Evolutionary conservation across 2,113 vertebrate genomes (phyloP).

Genomic region (Campylorhamphus procurvoides): DNA sequence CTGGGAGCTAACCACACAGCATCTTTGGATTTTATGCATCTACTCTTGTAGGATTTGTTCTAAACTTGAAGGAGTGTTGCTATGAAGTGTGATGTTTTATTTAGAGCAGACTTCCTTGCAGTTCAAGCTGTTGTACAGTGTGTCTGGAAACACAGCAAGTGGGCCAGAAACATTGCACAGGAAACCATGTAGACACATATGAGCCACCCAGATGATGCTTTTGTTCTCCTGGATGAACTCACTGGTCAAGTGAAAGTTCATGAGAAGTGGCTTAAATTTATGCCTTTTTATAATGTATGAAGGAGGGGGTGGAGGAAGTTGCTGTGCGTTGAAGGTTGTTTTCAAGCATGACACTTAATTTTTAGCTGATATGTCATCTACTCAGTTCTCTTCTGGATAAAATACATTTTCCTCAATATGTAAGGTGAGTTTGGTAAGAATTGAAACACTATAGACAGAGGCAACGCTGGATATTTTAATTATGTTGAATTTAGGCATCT

Average conservation of each 20-base stretch:
- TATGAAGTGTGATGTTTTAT: conserved; percentile 1
- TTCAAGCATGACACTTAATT: not conserved
- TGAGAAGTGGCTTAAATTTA: not conserved
- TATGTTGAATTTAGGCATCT: not conserved
- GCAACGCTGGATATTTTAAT: not conserved
- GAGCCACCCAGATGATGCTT: not conserved
- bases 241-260: not conserved
- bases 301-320: rapidly evolving
- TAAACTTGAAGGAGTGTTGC: not conserved
- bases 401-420: not conserved
- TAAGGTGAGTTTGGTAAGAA: not conserved
- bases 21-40: not conserved
- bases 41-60: not conserved
- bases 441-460: not conserved
- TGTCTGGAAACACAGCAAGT: not conserved
- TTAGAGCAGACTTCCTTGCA: not conserved
- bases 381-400: not conserved
- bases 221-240: not conserved
- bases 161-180: not conserved
- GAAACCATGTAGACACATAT: not conserved
- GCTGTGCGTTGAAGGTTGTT: not conserved
- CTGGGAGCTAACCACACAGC: not conserved
- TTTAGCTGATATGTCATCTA: not conserved
- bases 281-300: not conserved
- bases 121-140: not conserved